Base-by-base conservation (phyloP, 2,113 vertebrate genomes). In the Oceanodroma tethys region DNA sequence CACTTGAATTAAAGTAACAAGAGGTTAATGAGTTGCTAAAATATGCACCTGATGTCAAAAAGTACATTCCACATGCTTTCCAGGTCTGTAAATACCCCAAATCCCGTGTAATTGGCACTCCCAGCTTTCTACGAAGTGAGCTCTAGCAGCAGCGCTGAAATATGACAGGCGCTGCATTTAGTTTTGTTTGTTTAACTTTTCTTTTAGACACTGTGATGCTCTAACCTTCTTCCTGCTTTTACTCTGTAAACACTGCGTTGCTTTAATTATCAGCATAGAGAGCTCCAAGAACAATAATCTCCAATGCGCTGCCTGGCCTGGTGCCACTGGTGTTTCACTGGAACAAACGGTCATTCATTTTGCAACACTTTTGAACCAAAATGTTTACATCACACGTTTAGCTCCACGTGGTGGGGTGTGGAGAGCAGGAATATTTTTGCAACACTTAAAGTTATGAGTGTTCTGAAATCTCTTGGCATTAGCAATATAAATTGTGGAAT, bases 251-350 rank as follows among this genome's bases (percentile, higher is more conserved):
- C 95, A 94, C n/a, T 12, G 83, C 67, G 63, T 96, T 70, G 95
- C 97, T 95, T 92, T 97, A 68, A 88, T 95, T 97, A 96, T 95
- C 95, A 52, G 92, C 70, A 9, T 22, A 0, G 68, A 38, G 86
- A 82, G 95, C 88, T 97, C 96, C 97, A 97, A 97, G 96, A 98
- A 96, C 96, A 98, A 96, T 97, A 97, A 97, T 97, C 82, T 18
- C 3, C 29, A 9, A 8, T 29, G 63, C 26, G 40, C 67, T 53
- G 86, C 82, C 93, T 90, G 52, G 90, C 83, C 68, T 0, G 5
- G 68, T 43, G 95, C 85, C 86, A 94, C 90, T 25, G 68, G 48
- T 58, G 40, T 78, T 81, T 40, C 83, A 20, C 62, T n/a, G 87
- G 95, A 93, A 96, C 95, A 95, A 92, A 59, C 2, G 76, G 97